A percentile compares a stretch with the other conserved stretches of the same genome.
phyloP scores from a whole-genome alignment of 2,888 invertebrate genomes.

The Aromia moschata region DNA sequence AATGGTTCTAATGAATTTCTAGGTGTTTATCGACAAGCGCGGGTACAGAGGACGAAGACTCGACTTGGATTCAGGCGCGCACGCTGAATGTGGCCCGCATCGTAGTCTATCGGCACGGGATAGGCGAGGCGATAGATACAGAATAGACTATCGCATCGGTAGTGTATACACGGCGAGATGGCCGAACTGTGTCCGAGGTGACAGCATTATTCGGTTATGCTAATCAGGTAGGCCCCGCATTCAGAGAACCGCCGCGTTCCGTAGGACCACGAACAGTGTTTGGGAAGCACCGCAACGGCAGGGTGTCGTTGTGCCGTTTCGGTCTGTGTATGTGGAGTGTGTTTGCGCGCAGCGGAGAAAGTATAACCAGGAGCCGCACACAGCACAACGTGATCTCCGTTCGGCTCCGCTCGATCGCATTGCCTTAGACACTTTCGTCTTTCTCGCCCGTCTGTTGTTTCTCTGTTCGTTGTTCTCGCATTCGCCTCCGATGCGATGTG shows the following conservation, averaged over 20 bases:
- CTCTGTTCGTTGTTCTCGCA: slow-evolving; percentile 7
- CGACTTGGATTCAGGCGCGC: too few species aligned
- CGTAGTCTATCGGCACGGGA: too few species aligned
- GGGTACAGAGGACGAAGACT: too few species aligned
- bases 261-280: slow-evolving; percentile 42
- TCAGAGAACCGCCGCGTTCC: slow-evolving; percentile 5
- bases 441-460: slow-evolving; percentile 25
- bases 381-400: slow-evolving; percentile 41
- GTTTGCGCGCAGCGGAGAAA: slow-evolving; percentile 29
- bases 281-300: slow-evolving; percentile 47
- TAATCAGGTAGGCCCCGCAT: slow-evolving; percentile 13
- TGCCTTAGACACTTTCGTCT: slow-evolving; percentile 40
- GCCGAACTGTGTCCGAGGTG: neutral
- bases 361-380: slow-evolving; percentile 23
- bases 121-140: neutral
- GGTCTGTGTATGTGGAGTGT: too few species aligned
- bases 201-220: slow-evolving; percentile 9
- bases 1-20: too few species aligned
- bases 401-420: slow-evolving; percentile 36
- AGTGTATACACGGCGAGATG: slow-evolving; percentile 6
- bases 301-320: slow-evolving; percentile 47
- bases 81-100: too few species aligned
- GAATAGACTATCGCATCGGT: neutral
- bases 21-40: too few species aligned
- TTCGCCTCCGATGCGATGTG: slow-evolving; percentile 18